A percentile compares a stretch with the other conserved stretches of the same genome.
Evolutionary conservation across 2,888 invertebrate species (phyloP).

Genomic region (Charanyca ferruginea): DNA sequence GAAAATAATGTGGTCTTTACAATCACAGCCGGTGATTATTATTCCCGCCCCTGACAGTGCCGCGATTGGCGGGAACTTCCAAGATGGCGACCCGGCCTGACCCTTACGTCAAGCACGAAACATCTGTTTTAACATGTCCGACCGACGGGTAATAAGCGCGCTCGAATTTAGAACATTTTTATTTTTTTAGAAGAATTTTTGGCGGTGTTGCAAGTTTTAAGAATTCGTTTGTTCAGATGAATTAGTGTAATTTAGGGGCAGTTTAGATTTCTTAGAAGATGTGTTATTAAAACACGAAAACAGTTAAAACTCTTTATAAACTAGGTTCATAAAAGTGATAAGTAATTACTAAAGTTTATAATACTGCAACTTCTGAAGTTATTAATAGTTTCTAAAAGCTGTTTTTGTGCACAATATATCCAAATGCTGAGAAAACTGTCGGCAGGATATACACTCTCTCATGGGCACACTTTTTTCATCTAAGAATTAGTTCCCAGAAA

Average conservation of each 20-base stretch:
- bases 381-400: not conserved
- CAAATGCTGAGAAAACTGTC: not conserved
- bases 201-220: constrained; percentile 22
- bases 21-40: constrained; percentile 81
- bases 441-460: constrained; percentile 27
- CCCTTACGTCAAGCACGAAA: constrained; percentile 88
- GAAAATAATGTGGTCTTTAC: constrained; percentile 51
- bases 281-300: not conserved
- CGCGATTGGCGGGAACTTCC: constrained; percentile 85
- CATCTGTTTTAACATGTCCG: constrained; percentile 89
- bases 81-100: constrained; percentile 89
- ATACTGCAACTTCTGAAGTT: not conserved
- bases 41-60: constrained; percentile 84
- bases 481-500: constrained; percentile 62
- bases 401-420: not conserved
- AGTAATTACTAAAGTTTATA: too few relatives aligned
- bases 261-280: not conserved
- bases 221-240: not conserved
- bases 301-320: not conserved
- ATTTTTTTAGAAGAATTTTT: constrained; percentile 39
- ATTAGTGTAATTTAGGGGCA: not conserved
- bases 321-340: too few relatives aligned
- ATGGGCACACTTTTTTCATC: constrained; percentile 46
- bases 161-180: constrained; percentile 72
- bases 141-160: constrained; percentile 85